Evolutionary conservation across 2,888 invertebrate species (phyloP).

Genomic region (Protonemura montana): DNA sequence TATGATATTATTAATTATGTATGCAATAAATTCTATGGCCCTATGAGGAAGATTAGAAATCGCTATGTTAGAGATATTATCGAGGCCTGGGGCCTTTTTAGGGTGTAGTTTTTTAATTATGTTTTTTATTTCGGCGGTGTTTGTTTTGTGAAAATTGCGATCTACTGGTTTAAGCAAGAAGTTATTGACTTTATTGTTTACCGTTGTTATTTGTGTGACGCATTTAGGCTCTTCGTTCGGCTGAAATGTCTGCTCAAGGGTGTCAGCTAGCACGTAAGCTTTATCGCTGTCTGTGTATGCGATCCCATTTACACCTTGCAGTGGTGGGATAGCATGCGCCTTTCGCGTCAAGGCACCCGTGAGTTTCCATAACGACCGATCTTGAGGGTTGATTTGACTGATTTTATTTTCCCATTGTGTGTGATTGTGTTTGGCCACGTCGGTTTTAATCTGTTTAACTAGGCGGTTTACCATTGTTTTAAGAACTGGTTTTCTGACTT

Average conservation of each 20-base stretch:
- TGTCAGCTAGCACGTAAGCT: not conserved
- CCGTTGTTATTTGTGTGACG: not conserved
- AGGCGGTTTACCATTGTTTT: not conserved
- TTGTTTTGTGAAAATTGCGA: not conserved
- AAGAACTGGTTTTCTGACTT: not conserved
- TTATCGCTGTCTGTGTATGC: not conserved
- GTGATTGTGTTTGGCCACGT: not conserved
- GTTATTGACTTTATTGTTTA: not conserved
- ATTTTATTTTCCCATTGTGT: not conserved
- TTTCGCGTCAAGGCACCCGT: not conserved
- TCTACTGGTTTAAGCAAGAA: not conserved
- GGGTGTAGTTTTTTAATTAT: not conserved
- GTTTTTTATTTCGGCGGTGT: not conserved
- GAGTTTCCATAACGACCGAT: not conserved
- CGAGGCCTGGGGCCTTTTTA: conserved; percentile 1
- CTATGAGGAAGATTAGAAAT: not conserved
- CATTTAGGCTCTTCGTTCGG: not conserved
- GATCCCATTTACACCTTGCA: not conserved
- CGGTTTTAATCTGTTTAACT: not conserved
- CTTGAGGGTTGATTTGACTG: not conserved
- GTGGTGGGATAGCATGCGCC: not conserved
- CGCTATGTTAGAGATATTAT: not conserved
- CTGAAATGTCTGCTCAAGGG: not conserved
- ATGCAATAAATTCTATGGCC: not conserved
- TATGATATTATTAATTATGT: not conserved